phyloP scores from a whole-genome alignment of 2,113 vertebrate genomes.

The Poicephalus meyeri region DNA sequence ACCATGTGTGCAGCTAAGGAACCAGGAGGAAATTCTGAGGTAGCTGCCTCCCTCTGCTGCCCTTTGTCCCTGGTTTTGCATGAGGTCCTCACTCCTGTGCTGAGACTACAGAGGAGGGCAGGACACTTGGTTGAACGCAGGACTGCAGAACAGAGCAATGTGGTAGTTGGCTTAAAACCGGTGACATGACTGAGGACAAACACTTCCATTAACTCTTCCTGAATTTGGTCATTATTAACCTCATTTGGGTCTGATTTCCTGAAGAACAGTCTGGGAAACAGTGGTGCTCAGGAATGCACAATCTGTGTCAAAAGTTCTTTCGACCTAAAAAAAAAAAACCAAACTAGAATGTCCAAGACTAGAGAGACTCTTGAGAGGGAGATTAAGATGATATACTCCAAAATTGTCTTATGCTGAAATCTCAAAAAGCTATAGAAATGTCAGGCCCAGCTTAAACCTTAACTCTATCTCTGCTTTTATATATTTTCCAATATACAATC shows the following conservation, averaged over 20 bases:
- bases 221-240: background rate
- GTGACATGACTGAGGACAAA: background rate
- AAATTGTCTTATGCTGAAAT: background rate
- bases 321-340: background rate
- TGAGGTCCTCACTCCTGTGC: rapidly evolving
- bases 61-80: background rate
- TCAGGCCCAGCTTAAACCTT: background rate
- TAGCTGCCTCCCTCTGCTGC: background rate
- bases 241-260: background rate
- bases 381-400: background rate
- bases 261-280: background rate
- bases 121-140: background rate
- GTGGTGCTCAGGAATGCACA: background rate
- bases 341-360: background rate
- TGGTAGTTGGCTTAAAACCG: background rate
- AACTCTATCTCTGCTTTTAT: background rate
- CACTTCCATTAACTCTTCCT: background rate
- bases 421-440: background rate
- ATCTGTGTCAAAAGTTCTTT: background rate
- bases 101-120: background rate
- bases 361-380: background rate
- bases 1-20: background rate
- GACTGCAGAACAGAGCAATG: background rate
- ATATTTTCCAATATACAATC: background rate
- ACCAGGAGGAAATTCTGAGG: background rate